Conservation (phyloP, 2,113 vertebrate genomes). For the Procavia capensis region DNA sequence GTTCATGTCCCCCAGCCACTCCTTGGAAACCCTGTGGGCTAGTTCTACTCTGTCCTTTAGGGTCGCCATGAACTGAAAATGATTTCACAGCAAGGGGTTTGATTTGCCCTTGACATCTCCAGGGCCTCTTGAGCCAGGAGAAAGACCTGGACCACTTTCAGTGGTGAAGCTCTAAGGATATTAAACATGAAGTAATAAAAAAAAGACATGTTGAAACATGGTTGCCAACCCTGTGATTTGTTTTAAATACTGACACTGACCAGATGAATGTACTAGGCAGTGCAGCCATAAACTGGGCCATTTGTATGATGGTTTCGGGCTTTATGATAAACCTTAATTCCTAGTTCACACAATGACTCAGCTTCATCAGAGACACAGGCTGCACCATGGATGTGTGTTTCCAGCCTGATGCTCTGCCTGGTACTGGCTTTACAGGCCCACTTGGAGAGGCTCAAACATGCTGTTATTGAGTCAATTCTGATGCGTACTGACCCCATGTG, state of each 20-base stretch:
- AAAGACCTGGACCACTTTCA: not conserved
- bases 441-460: not conserved
- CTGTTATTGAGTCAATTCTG: not conserved
- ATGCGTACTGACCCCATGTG: not conserved
- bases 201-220: not conserved
- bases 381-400: accelerated
- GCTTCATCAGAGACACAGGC: not conserved
- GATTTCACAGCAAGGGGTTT: too few species aligned
- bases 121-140: not conserved
- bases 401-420: not conserved
- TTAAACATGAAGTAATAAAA: too few species aligned
- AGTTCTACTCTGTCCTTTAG: too few species aligned
- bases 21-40: too few species aligned
- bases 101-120: not conserved
- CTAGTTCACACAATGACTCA: accelerated
- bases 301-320: accelerated
- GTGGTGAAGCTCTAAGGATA: not conserved
- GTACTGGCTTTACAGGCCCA: not conserved
- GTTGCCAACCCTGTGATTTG: not conserved
- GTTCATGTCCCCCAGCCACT: too few species aligned
- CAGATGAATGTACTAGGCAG: not conserved
- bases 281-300: accelerated
- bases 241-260: not conserved
- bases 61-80: too few species aligned
- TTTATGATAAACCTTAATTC: not conserved